A percentile compares a stretch with the other conserved stretches of the same genome.
phyloP scores from a whole-genome alignment of 2,113 vertebrate genomes.

The Perca fluviatilis region DNA sequence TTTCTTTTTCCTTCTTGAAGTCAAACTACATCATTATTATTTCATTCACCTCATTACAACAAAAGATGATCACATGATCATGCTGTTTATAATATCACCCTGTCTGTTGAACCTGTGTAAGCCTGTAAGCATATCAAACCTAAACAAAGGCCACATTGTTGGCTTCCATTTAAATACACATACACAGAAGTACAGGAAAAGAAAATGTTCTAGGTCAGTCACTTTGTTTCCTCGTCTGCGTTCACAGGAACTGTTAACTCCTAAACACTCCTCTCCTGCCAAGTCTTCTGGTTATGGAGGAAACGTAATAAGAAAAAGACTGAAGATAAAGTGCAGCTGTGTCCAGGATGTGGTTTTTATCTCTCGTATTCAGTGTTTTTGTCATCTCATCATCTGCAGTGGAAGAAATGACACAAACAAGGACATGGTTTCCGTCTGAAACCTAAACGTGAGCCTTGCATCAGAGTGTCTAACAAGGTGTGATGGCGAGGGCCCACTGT shows the following conservation, averaged over 20 bases:
- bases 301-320: neutral
- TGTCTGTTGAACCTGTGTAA: neutral
- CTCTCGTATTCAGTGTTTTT: neutral
- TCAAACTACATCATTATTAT: neutral
- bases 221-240: neutral
- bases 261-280: neutral
- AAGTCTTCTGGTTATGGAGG: neutral
- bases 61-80: neutral
- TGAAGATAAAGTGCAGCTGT: neutral
- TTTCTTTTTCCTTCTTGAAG: no score
- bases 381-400: neutral
- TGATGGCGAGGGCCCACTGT: no score
- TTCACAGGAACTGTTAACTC: neutral
- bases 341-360: constrained; percentile 56
- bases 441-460: neutral
- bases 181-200: neutral
- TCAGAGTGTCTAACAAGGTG: neutral
- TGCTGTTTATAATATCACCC: fast-evolving
- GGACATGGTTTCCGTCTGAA: constrained; percentile 4
- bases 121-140: neutral
- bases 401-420: constrained; percentile 14
- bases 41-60: neutral
- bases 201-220: neutral
- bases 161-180: no score
- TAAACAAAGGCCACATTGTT: neutral